These are phyloP conservation scores for Eulemur macaco DNA, from an alignment of 2,113 vertebrate species.

Conservation along the genomic window DNA sequence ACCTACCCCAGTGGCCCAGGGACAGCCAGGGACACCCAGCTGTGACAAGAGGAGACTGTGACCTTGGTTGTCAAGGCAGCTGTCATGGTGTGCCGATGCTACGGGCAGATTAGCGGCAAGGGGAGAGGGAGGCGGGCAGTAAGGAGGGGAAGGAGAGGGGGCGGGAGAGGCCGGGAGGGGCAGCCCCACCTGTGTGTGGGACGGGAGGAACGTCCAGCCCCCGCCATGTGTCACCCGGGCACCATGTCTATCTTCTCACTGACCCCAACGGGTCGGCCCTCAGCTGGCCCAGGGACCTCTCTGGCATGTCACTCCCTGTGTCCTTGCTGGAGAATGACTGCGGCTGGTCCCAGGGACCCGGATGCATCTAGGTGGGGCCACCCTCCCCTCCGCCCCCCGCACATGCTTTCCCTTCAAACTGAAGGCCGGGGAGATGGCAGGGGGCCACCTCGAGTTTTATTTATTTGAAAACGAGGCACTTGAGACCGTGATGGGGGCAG, in stretches of 20 bases:
- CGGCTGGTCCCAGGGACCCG: fast-evolving
- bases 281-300: neutral
- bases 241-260: fast-evolving
- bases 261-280: neutral
- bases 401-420: neutral
- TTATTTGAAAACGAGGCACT: neutral
- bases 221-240: fast-evolving
- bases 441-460: neutral
- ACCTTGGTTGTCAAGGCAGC: constrained; percentile 18
- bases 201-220: neutral
- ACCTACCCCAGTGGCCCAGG: neutral
- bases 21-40: fast-evolving
- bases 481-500: neutral
- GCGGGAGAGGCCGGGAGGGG: too few species aligned
- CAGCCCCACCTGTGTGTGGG: too few species aligned
- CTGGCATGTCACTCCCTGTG: neutral
- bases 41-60: neutral
- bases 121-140: fast-evolving
- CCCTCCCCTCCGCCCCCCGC: fast-evolving
- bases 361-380: fast-evolving
- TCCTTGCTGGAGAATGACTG: neutral
- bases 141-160: fast-evolving
- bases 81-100: neutral
- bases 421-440: neutral
- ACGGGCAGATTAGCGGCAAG: neutral